Conservation (phyloP, 1,140 invertebrate species). For the Tetragnatha versicolor region DNA sequence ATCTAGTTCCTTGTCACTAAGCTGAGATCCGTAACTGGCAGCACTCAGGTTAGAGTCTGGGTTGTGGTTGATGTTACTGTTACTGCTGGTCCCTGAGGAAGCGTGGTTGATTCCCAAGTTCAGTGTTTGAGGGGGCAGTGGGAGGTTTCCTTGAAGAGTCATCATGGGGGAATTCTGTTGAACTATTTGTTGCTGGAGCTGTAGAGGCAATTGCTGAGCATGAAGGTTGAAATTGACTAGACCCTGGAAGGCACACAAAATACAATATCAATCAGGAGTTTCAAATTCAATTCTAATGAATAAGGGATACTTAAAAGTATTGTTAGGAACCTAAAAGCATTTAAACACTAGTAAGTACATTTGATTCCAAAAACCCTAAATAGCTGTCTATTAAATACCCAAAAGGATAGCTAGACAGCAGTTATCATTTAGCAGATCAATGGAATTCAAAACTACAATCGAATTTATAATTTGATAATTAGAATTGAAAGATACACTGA, state of each 20-base stretch:
- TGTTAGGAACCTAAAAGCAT: no score
- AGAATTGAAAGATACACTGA: no score
- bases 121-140: conserved; percentile 35
- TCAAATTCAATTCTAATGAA: no score
- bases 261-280: no score
- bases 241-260: conserved; percentile 37
- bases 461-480: no score
- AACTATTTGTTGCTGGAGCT: conserved; percentile 50
- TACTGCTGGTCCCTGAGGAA: conserved; percentile 53
- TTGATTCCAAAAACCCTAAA: no score
- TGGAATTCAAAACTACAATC: no score
- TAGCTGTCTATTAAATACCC: no score
- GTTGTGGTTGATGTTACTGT: conserved; percentile 66
- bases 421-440: no score
- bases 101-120: conserved; percentile 42
- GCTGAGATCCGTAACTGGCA: conserved; percentile 79
- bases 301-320: no score
- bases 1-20: conserved; percentile 84
- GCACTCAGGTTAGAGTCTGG: conserved; percentile 93
- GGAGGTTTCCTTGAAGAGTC: conserved; percentile 41
- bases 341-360: no score
- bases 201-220: conserved; percentile 47
- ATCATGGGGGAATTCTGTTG: conserved; percentile 51
- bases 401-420: no score
- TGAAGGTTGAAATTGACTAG: conserved; percentile 55